Conservation (phyloP, 2,797 vertebrate species). For the Semotilus atromaculatus region DNA sequence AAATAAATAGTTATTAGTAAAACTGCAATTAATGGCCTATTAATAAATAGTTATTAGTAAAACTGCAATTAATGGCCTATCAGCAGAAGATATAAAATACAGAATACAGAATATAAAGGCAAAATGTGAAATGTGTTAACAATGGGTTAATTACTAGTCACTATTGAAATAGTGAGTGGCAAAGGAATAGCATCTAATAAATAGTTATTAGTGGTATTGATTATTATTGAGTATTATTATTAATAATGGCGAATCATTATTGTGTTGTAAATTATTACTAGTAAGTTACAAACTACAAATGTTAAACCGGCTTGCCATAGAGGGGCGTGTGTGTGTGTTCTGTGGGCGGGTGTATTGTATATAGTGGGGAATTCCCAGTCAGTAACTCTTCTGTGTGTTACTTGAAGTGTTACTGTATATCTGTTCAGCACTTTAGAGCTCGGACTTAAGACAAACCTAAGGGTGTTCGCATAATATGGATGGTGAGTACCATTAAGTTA, state of each 20-base stretch:
- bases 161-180: neutral
- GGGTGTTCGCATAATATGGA: slow-evolving; percentile 71
- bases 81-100: neutral
- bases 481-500: slow-evolving; percentile 70
- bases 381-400: slow-evolving; percentile 47
- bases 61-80: too few relatives aligned
- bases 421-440: slow-evolving; percentile 61
- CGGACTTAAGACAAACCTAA: slow-evolving; percentile 44
- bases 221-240: too few relatives aligned
- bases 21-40: too few relatives aligned
- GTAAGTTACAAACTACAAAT: neutral
- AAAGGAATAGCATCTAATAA: neutral
- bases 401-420: slow-evolving; percentile 57
- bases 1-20: neutral
- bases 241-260: too few relatives aligned
- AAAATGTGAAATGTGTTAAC: neutral
- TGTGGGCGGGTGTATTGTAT: slow-evolving; percentile 38
- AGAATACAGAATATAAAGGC: neutral
- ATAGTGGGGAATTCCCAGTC: slow-evolving; percentile 73
- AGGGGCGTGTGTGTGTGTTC: neutral
- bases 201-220: neutral
- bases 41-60: neutral
- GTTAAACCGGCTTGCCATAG: neutral
- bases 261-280: too few relatives aligned
- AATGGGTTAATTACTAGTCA: neutral